These are phyloP conservation scores for Manis pentadactyla DNA, from an alignment of 2,797 vertebrate species.

Conservation along the genomic window DNA sequence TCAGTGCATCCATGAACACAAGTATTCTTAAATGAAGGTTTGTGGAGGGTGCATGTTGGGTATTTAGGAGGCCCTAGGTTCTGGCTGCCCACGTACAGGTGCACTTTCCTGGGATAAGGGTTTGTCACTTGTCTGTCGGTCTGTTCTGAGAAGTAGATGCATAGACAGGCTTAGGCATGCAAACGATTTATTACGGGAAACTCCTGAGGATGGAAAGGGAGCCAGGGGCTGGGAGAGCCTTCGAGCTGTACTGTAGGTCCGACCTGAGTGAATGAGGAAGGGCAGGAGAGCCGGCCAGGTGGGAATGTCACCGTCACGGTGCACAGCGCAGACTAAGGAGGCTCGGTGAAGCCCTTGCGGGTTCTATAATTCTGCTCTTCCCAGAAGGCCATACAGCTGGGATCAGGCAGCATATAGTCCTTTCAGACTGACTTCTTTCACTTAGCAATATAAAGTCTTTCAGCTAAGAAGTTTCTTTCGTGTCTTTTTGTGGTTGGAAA, in stretches of 20 bases:
- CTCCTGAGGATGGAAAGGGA: rapidly evolving
- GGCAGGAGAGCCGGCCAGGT: background rate
- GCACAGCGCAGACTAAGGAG: background rate
- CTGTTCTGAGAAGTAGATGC: background rate
- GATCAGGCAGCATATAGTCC: rapidly evolving
- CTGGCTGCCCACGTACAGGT: background rate
- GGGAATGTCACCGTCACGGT: rapidly evolving
- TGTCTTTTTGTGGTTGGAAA: background rate
- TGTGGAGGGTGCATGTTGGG: too few relatives aligned
- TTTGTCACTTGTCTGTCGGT: background rate
- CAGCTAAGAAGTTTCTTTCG: background rate
- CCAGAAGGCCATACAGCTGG: background rate
- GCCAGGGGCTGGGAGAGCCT: rapidly evolving
- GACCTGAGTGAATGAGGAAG: background rate
- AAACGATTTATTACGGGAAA: background rate
- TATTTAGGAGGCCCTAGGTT: background rate
- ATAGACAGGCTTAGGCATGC: rapidly evolving
- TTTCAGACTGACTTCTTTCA: background rate
- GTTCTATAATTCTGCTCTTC: background rate
- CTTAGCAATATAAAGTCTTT: background rate
- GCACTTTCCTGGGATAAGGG: background rate
- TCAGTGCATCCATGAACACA: rapidly evolving
- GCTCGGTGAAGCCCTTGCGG: rapidly evolving
- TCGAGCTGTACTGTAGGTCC: rapidly evolving
- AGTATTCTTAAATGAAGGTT: background rate